Conservation (phyloP, 92 coral and sea anemone genomes). For the Umimayanthus kanabou region DNA sequence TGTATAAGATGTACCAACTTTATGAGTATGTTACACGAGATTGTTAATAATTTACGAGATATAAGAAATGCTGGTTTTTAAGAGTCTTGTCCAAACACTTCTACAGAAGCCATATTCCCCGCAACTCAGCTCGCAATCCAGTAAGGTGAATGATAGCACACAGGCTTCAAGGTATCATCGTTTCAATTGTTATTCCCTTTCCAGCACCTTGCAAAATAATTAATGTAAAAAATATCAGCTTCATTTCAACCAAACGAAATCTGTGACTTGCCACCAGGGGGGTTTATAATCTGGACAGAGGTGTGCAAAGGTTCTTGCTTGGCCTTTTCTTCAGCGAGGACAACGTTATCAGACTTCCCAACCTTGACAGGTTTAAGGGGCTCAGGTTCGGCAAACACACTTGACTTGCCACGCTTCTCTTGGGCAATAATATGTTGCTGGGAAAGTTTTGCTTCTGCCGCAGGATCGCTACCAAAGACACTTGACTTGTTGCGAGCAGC, state of each 20-base stretch:
- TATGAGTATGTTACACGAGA: background rate
- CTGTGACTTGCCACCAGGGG: slow-evolving; percentile 94
- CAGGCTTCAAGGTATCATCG: background rate
- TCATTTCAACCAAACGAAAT: slow-evolving; percentile 78
- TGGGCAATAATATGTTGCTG: slow-evolving; percentile 64
- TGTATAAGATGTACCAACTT: background rate
- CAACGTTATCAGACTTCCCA: slow-evolving; percentile 30
- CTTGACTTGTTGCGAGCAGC: slow-evolving; percentile 86
- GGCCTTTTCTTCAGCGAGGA: slow-evolving; percentile 6
- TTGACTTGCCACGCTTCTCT: slow-evolving; percentile 83
- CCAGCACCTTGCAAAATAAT: background rate
- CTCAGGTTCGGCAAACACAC: slow-evolving; percentile 64
- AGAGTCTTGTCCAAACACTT: background rate
- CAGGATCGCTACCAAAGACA: slow-evolving; percentile 69
- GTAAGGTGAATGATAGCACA: background rate
- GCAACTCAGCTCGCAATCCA: background rate
- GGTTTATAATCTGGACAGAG: slow-evolving; percentile 75
- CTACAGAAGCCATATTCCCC: background rate
- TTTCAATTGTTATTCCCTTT: background rate
- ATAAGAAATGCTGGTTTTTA: background rate
- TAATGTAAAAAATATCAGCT: background rate
- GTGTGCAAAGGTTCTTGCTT: slow-evolving; percentile 47
- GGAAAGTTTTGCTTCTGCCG: slow-evolving; percentile 20
- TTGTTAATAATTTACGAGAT: background rate
- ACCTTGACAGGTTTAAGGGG: slow-evolving; percentile 29